Conservation (phyloP, 2,113 vertebrate species). For the Caranx ignobilis region DNA sequence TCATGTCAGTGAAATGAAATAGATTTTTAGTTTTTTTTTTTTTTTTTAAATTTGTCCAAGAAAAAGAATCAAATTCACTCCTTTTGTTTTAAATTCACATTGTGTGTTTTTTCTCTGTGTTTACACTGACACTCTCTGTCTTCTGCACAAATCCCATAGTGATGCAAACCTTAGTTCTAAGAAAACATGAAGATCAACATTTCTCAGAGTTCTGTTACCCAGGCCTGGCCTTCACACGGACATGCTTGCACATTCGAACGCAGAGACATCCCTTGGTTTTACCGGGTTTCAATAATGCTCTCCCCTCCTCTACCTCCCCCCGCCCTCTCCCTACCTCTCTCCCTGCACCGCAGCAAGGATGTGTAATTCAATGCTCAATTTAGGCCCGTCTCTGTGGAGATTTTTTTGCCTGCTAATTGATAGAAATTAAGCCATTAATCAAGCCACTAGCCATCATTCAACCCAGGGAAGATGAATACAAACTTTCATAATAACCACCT, state of each 20-base stretch:
- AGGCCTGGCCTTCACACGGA: neutral
- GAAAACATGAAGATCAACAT: slow-evolving; percentile 33
- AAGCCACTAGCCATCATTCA: slow-evolving; percentile 99
- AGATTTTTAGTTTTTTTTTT: neutral
- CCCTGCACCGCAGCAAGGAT: slow-evolving; percentile 86
- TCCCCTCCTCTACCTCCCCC: slow-evolving; percentile 69
- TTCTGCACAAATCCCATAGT: neutral
- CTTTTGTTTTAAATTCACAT: neutral
- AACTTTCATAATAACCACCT: slow-evolving; percentile 99
- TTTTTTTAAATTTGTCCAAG: neutral
- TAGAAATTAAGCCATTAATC: slow-evolving; percentile 99
- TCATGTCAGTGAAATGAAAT: slow-evolving; percentile 14
- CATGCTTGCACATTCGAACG: slow-evolving; percentile 15
- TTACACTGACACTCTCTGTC: neutral
- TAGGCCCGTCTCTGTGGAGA: slow-evolving; percentile 96
- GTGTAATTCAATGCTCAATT: slow-evolving; percentile 99
- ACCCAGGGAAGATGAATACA: slow-evolving; percentile 99
- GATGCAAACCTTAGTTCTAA: neutral
- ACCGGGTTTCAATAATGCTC: slow-evolving; percentile 74
- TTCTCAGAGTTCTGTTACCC: slow-evolving; percentile 31
- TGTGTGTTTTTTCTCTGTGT: neutral
- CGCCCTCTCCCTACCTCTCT: slow-evolving; percentile 58
- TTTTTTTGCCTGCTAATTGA: slow-evolving; percentile 97
- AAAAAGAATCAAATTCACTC: neutral
- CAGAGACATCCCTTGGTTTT: slow-evolving; percentile 71